Percentiles rank a stretch among this genome's conserved stretches.
These are phyloP conservation scores for Corythornis vintsioides DNA, from an alignment of 2,113 vertebrate genomes.

Conservation along the genomic window DNA sequence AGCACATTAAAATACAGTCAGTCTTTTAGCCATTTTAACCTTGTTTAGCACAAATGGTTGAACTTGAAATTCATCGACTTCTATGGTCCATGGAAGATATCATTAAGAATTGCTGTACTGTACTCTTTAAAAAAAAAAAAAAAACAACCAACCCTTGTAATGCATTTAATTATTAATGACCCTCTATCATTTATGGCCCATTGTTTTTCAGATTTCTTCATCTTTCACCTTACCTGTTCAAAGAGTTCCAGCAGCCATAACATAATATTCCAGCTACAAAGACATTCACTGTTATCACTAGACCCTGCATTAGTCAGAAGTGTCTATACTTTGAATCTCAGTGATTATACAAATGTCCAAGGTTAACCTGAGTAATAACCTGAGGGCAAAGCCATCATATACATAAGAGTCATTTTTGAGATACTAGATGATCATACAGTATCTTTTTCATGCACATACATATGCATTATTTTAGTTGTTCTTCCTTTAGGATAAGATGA, in stretches of 20 bases:
- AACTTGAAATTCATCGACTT: slow-evolving; percentile 71
- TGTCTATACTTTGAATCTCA: background rate
- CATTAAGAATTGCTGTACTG: slow-evolving; percentile 65
- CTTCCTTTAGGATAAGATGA: background rate
- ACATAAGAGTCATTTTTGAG: background rate
- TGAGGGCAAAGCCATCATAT: background rate
- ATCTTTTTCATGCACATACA: background rate
- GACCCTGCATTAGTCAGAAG: background rate
- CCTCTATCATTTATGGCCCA: slow-evolving; percentile 40
- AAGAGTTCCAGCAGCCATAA: slow-evolving; percentile 21
- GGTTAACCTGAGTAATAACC: background rate
- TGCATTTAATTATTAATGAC: slow-evolving; percentile 60
- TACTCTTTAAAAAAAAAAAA: background rate
- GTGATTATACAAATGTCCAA: background rate
- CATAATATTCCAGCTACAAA: background rate
- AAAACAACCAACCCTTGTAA: background rate
- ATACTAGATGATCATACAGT: background rate
- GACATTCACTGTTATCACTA: background rate
- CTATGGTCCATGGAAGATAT: slow-evolving; percentile 59
- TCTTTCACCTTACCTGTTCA: slow-evolving; percentile 38
- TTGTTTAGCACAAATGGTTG: slow-evolving; percentile 78
- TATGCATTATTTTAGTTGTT: background rate
- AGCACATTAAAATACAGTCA: slow-evolving; percentile 73
- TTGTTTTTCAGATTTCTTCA: slow-evolving; percentile 50
- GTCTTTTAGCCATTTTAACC: slow-evolving; percentile 75